Base-by-base conservation (phyloP, 2,113 vertebrate genomes). In the Nycticryphes semicollaris region DNA sequence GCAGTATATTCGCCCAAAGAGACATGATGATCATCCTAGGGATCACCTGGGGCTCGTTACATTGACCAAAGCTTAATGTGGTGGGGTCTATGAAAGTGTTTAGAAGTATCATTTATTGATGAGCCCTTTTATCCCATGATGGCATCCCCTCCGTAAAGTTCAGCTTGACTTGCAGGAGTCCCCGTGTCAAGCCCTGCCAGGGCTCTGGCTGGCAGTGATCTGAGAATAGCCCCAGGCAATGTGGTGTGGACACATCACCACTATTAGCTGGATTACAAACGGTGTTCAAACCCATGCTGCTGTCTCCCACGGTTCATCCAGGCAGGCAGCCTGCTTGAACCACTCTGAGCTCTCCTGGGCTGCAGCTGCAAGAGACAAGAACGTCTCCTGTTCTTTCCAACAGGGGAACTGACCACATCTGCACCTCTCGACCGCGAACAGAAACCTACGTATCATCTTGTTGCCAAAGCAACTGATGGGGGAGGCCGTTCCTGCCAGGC, bases 401-500 rank as follows among this genome's bases (percentile, higher is more conserved):
- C 92, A 99, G 99, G 99, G 9, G 98, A 99, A 95, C 98, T 99
- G 83, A 99, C 98, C 94, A 99, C 99, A 2, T 85, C 98, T 59
- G 97, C 97, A 14, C 93, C 97, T 84, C 93, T 99, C 24, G 99
- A 99, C 96, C 98, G 99, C 0, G 99, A 99, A 91, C 96, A 57
- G 90, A 98, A 98, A 85, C 92, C 97, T 2, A 90, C 39, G 1
- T 99, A 99, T 90, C 98, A 98, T 84, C 97, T 99, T 33, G 98
- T 98, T 35, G 99, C 97, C 68, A 99, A 99, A 95, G 99, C 99
- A 0, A 99, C 99, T 1, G 99, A 99, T 6, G 99, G 99, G 0
- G 99, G 99, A 4, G 99, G 99, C 9, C 98, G 98, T 1, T 99
- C 99, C 3, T 99, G 99, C 91, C 99, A 99, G 97, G 98, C 98